These are phyloP conservation scores for Ferdinandea cuprea DNA, from an alignment of 2,888 invertebrate species.

Conservation along the genomic window DNA sequence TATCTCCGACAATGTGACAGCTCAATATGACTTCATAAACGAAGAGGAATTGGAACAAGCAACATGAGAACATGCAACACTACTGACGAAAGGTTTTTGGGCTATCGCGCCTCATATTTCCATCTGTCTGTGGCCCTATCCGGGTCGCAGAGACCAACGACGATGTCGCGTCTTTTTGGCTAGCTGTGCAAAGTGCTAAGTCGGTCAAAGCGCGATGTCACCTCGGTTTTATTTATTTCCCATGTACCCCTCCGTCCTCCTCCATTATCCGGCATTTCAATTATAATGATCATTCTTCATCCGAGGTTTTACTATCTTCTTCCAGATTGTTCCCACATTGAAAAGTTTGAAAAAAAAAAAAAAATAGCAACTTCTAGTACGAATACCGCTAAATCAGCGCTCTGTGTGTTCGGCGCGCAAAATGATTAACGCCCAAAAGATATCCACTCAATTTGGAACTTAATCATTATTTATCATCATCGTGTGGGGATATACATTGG, in stretches of 20 bases:
- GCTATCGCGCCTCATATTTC: conserved; percentile 46
- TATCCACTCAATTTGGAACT: conserved; percentile 70
- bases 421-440: conserved; percentile 72
- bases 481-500: conserved; percentile 27
- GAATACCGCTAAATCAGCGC: conserved; percentile 51
- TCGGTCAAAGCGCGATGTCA: conserved; percentile 63
- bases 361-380: conserved; percentile 17
- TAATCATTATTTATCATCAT: conserved; percentile 73
- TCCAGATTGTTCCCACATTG: conserved; percentile 37
- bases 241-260: conserved; percentile 26
- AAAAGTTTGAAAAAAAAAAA: neutral
- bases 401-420: conserved; percentile 17
- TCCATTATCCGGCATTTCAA: conserved; percentile 53
- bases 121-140: neutral
- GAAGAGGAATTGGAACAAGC: conserved; percentile 11
- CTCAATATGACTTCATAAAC: conserved; percentile 27
- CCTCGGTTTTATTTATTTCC: conserved; percentile 43
- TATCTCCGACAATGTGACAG: conserved; percentile 25
- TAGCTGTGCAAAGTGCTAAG: conserved; percentile 43
- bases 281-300: conserved; percentile 50
- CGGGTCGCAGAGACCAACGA: neutral
- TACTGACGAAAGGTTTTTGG: conserved; percentile 40
- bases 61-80: conserved; percentile 8
- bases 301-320: neutral
- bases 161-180: neutral